Conservation (phyloP, 1,140 invertebrate species). For the Drosophila azteca region DNA sequence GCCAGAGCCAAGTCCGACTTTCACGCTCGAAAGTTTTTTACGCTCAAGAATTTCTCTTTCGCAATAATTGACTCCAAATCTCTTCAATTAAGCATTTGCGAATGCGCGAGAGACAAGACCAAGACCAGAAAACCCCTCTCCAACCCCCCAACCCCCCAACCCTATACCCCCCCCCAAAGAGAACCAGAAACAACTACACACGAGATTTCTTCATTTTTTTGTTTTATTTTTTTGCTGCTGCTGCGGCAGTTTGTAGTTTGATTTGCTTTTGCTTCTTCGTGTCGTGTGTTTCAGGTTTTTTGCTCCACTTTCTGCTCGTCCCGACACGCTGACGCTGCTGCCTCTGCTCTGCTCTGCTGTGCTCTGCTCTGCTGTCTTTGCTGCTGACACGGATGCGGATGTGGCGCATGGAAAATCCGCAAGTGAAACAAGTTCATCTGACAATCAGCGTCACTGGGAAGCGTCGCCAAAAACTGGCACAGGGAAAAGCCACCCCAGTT, state of each 20-base stretch:
- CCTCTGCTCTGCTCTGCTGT: no score
- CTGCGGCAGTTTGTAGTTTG: background rate
- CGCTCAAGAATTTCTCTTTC: slow-evolving; percentile 77
- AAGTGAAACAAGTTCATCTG: slow-evolving; percentile 73
- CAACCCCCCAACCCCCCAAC: no score
- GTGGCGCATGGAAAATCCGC: slow-evolving; percentile 66
- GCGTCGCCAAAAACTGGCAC: slow-evolving; percentile 35
- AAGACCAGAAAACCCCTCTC: slow-evolving; percentile 7
- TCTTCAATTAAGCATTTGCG: slow-evolving; percentile 69
- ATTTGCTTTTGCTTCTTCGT: slow-evolving; percentile 26
- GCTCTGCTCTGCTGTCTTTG: no score
- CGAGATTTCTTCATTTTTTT: slow-evolving; percentile 21
- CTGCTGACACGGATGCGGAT: slow-evolving; percentile 68
- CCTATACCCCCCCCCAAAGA: no score
- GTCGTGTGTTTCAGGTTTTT: slow-evolving; percentile 59
- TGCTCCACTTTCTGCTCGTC: slow-evolving; percentile 71
- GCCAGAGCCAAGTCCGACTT: slow-evolving; percentile 46
- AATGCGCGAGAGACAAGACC: slow-evolving; percentile 24
- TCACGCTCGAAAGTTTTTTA: slow-evolving; percentile 67
- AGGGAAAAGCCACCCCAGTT: slow-evolving; percentile 40
- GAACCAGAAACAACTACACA: slow-evolving; percentile 66
- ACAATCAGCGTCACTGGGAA: slow-evolving; percentile 67
- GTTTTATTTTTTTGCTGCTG: background rate
- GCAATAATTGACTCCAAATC: slow-evolving; percentile 78
- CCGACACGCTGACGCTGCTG: slow-evolving; percentile 39